Percentiles rank a stretch among this genome's conserved stretches.
phyloP scores from a whole-genome alignment of 1,140 invertebrate genomes.

The Macrotrachela quadricornifera region DNA sequence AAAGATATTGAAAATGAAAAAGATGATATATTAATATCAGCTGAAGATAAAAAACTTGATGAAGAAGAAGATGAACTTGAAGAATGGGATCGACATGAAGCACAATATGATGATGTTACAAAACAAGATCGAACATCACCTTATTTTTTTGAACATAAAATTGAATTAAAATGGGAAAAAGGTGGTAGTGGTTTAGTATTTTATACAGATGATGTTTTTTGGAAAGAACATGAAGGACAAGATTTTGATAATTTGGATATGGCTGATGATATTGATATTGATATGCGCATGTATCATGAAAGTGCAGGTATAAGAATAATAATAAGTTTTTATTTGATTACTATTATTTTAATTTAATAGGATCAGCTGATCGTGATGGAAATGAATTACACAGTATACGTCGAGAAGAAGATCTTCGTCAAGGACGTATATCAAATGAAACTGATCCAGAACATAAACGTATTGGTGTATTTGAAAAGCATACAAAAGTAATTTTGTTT shows the following conservation, averaged over 20 bases:
- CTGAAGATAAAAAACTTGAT: background rate
- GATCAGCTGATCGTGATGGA: constrained; percentile 31
- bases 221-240: constrained; percentile 10
- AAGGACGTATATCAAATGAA: constrained; percentile 14
- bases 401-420: constrained; percentile 16
- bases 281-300: constrained; percentile 38
- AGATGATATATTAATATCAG: background rate
- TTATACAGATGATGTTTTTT: constrained; percentile 28
- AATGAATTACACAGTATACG: constrained; percentile 17
- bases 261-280: constrained; percentile 41
- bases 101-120: constrained; percentile 37
- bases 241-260: constrained; percentile 38
- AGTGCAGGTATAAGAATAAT: constrained; percentile 14
- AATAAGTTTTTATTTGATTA: background rate
- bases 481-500: background rate
- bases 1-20: background rate
- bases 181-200: constrained; percentile 41
- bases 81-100: constrained; percentile 36
- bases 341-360: constrained; percentile 17
- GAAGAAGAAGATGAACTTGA: constrained; percentile 17
- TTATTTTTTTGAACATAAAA: constrained; percentile 37
- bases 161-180: constrained; percentile 43
- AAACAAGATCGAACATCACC: constrained; percentile 30
- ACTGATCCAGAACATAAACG: background rate
- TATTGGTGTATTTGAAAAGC: background rate